These are phyloP conservation scores for Bovichtus variegatus DNA, from an alignment of 2,797 vertebrate genomes.

Conservation along the genomic window DNA sequence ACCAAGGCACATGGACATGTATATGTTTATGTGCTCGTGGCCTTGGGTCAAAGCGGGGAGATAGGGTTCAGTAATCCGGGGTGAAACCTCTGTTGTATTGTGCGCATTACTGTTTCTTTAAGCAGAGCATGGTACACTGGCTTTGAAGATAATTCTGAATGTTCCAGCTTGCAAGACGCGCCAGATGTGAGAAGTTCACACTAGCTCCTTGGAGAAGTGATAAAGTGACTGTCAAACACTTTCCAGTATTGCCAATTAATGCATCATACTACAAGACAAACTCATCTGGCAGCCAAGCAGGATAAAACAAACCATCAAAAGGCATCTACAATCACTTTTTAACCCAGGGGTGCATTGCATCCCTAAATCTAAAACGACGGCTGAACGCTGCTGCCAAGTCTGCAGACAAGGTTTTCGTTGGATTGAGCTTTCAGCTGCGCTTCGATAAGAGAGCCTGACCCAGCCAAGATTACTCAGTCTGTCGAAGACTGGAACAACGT, in stretches of 20 bases:
- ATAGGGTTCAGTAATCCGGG: constrained; percentile 49
- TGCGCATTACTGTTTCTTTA: constrained; percentile 20
- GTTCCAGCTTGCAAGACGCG: constrained; percentile 12
- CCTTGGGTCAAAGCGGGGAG: constrained; percentile 54
- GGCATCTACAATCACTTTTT: constrained; percentile 18
- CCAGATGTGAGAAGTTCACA: constrained; percentile 56
- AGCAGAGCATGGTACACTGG: not conserved
- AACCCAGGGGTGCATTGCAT: constrained; percentile 40
- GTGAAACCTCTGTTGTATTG: constrained; percentile 30
- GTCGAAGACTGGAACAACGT: constrained; percentile 60
- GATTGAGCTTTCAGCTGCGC: constrained; percentile 47
- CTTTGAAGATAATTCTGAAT: constrained; percentile 32
- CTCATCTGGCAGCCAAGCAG: constrained; percentile 21
- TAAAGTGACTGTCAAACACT: constrained; percentile 20
- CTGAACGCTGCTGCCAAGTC: constrained; percentile 47
- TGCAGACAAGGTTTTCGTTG: constrained; percentile 62
- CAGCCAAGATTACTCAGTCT: constrained; percentile 68
- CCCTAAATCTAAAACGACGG: constrained; percentile 31
- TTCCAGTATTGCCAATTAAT: constrained; percentile 14
- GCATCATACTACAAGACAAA: constrained; percentile 2
- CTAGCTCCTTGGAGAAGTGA: constrained; percentile 14
- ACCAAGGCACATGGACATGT: constrained; percentile 42
- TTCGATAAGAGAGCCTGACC: constrained; percentile 62
- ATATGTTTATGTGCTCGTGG: constrained; percentile 53
- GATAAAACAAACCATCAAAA: constrained; percentile 40